Conservation (phyloP, 2,113 vertebrate genomes). For the Chionodraco myersi region DNA sequence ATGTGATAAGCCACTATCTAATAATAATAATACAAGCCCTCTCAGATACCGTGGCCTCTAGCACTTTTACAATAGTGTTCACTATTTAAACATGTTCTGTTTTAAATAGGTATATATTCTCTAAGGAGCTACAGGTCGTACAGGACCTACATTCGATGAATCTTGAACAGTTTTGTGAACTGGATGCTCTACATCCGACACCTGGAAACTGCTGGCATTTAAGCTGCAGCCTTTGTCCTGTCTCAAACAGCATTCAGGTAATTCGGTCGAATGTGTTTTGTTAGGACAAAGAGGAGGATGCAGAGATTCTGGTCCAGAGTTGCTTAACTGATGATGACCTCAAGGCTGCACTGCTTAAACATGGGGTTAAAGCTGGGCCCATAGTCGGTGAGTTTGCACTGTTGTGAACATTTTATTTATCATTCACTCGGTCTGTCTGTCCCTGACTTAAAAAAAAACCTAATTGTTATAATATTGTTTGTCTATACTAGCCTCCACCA, state of each 20-base stretch:
- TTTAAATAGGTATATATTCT: neutral
- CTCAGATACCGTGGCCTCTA: neutral
- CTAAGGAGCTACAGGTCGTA: neutral
- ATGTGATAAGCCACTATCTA: neutral
- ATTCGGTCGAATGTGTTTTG: neutral
- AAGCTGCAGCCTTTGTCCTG: neutral
- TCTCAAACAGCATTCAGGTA: neutral
- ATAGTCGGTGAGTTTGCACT: constrained; percentile 81
- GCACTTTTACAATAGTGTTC: neutral
- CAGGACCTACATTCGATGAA: neutral
- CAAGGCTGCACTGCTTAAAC: constrained; percentile 74
- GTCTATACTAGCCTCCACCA: constrained; percentile 84
- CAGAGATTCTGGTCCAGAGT: constrained; percentile 70
- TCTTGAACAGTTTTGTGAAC: neutral
- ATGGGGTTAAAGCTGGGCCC: constrained; percentile 86
- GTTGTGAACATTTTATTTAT: neutral
- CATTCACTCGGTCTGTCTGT: neutral
- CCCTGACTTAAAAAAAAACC: neutral
- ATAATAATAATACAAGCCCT: neutral
- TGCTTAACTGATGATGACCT: constrained; percentile 83
- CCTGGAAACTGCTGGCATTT: neutral
- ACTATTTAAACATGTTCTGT: neutral
- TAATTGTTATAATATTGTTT: neutral
- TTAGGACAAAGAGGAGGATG: constrained; percentile 5
- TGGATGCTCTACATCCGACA: constrained; percentile 1